These are phyloP conservation scores for Coenonympha arcania DNA, from an alignment of 2,888 invertebrate genomes.

Conservation along the genomic window DNA sequence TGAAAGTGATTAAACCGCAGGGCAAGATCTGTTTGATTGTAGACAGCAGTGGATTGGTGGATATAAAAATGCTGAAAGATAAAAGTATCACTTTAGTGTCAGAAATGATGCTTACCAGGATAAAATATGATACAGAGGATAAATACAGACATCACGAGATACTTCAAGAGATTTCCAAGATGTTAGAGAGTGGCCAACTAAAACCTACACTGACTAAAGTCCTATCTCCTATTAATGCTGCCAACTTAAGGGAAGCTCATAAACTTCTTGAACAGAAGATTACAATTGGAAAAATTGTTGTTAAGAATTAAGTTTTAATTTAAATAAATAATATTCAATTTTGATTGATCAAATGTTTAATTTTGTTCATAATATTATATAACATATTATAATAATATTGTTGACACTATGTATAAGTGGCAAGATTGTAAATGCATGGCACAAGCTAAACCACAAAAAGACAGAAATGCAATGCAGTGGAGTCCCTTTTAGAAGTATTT, in stretches of 20 bases:
- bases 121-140: slow-evolving; percentile 58
- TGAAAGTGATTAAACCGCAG: slow-evolving; percentile 55
- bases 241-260: slow-evolving; percentile 55
- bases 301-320: slow-evolving; percentile 36
- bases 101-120: slow-evolving; percentile 57
- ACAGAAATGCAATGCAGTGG: too few relatives aligned
- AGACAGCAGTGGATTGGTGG: slow-evolving; percentile 52
- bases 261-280: slow-evolving; percentile 49
- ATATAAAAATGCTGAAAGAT: slow-evolving; percentile 50
- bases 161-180: slow-evolving; percentile 43
- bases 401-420: too few relatives aligned
- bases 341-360: not conserved
- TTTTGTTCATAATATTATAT: not conserved
- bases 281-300: slow-evolving; percentile 56
- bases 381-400: too few relatives aligned
- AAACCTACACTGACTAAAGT: slow-evolving; percentile 52
- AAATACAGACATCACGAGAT: slow-evolving; percentile 51
- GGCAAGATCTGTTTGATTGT: slow-evolving; percentile 61
- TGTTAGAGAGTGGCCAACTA: slow-evolving; percentile 49
- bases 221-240: slow-evolving; percentile 57
- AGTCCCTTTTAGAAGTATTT: too few relatives aligned
- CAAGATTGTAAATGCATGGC: too few relatives aligned
- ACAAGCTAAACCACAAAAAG: too few relatives aligned
- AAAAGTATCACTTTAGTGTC: slow-evolving; percentile 58
- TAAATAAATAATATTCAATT: slow-evolving; percentile 12